These are phyloP conservation scores for Eudorcas thomsonii DNA, from an alignment of 2,113 vertebrate species.

Conservation along the genomic window DNA sequence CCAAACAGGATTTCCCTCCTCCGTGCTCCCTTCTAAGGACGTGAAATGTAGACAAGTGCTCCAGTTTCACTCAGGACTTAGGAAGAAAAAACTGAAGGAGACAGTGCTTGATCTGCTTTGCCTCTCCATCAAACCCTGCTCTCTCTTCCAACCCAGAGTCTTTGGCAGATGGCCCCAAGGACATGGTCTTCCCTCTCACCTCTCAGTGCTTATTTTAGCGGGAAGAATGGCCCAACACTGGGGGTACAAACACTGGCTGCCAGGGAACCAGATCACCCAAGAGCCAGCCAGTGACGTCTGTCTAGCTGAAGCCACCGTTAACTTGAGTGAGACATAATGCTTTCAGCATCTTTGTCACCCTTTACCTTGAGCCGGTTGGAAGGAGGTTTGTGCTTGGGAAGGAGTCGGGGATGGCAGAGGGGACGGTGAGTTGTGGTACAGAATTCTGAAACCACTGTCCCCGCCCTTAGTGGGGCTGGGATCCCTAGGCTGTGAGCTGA, in stretches of 20 bases:
- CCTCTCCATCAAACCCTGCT: neutral
- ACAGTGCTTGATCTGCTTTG: neutral
- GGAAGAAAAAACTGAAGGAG: neutral
- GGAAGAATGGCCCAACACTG: neutral
- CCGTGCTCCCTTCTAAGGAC: neutral
- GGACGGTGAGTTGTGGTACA: no score
- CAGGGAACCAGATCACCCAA: neutral
- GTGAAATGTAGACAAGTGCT: neutral
- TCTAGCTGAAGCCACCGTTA: neutral
- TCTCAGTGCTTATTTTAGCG: neutral
- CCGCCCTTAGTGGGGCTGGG: neutral
- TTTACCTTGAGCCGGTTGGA: neutral
- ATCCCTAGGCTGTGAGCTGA: neutral
- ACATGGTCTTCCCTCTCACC: neutral
- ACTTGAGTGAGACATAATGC: neutral
- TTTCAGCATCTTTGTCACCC: neutral
- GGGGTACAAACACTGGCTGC: neutral
- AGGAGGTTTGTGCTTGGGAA: neutral
- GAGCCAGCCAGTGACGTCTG: neutral
- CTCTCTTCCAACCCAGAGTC: neutral
- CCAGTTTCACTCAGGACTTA: neutral
- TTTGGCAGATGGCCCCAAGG: slow-evolving; percentile 24
- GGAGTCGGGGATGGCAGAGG: neutral
- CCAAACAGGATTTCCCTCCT: slow-evolving; percentile 1
- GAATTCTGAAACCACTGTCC: neutral